Evolutionary conservation across 2,888 invertebrate genomes (phyloP), one percentile per base, ranked within the genome.

Genomic region (Alsophila aescularia): DNA sequence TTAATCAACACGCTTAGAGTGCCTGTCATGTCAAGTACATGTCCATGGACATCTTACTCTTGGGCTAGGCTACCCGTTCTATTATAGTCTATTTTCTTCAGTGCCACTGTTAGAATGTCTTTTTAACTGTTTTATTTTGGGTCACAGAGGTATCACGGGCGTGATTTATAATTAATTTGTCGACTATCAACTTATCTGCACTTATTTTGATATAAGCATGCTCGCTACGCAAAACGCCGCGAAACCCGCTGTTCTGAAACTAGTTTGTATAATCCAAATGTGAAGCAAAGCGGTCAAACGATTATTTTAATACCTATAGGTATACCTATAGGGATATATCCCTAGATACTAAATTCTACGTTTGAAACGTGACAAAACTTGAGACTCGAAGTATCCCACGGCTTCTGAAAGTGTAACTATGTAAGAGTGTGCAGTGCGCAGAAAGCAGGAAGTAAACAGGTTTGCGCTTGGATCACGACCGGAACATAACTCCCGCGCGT

Each of bases 401-500:
- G 59, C 58, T 58, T 55, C 43, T 18, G 43, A 29, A 52, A 49
- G 44, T 54, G 47, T 55, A 54, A 64, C 56, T 62, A 56, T 66
- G 62, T 61, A 45, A 43, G 47, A 62, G 64, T 5, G 24, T 24
- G 24, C 8, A 8, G 24, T 24, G 24, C 7, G 8, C 24, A 24
- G 42, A 54, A 54, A 43, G 45, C 40, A 58, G 61, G 64, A 66
- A 69, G 66, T 66, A 65, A 66, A 68, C 59, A 65, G 56, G 58
- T 56, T 45, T 15, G 32, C 8, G 21, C 44, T 35, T 16, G 48
- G 63, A 60, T 84, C 87, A 89, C 87, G 88, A 79, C 68, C 72
- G 64, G 59, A 75, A 79, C 86, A 85, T 89, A 87, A 87, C 79
- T 87, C 73, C 65, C 62, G 72, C 54, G 81, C 85, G 85, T 85